These are phyloP conservation scores for Chelonus formosanus DNA, from an alignment of 2,888 invertebrate genomes.

Conservation along the genomic window DNA sequence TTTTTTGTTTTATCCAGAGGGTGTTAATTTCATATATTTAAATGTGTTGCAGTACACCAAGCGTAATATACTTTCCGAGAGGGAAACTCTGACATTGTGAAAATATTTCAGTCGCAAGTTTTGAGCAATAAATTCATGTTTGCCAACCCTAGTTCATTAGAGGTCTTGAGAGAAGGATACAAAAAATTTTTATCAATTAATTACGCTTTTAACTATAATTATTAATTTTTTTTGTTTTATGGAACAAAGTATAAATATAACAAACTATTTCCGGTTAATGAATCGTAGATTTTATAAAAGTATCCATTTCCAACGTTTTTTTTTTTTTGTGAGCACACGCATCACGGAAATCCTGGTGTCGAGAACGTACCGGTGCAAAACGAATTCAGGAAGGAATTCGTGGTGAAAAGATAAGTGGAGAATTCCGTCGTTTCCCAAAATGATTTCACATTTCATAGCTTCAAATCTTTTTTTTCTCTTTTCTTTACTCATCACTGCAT, in stretches of 20 bases:
- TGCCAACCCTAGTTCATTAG: conserved; percentile 17
- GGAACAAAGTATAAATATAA: too few relatives aligned
- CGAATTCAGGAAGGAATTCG: conserved; percentile 47
- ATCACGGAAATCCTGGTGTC: conserved; percentile 43
- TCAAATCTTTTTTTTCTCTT: too few relatives aligned
- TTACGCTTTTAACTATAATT: too few relatives aligned
- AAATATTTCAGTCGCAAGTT: conserved; percentile 43
- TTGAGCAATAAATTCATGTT: conserved; percentile 47
- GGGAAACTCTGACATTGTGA: conserved; percentile 30
- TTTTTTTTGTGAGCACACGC: neutral
- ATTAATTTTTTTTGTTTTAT: too few relatives aligned
- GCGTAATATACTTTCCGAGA: conserved; percentile 27
- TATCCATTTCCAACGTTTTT: too few relatives aligned
- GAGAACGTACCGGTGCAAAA: conserved; percentile 33
- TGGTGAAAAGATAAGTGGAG: conserved; percentile 48
- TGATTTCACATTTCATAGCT: conserved; percentile 31
- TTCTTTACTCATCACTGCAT: conserved; percentile 5
- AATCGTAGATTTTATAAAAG: too few relatives aligned
- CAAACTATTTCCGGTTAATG: too few relatives aligned
- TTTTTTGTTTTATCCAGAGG: neutral
- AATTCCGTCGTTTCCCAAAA: conserved; percentile 46
- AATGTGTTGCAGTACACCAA: conserved; percentile 18
- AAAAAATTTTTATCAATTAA: too few relatives aligned
- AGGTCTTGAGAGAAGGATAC: too few relatives aligned
- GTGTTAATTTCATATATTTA: conserved; percentile 18